These are phyloP conservation scores for Zaprionus taronus DNA, from an alignment of 1,140 invertebrate species.

Conservation along the genomic window DNA sequence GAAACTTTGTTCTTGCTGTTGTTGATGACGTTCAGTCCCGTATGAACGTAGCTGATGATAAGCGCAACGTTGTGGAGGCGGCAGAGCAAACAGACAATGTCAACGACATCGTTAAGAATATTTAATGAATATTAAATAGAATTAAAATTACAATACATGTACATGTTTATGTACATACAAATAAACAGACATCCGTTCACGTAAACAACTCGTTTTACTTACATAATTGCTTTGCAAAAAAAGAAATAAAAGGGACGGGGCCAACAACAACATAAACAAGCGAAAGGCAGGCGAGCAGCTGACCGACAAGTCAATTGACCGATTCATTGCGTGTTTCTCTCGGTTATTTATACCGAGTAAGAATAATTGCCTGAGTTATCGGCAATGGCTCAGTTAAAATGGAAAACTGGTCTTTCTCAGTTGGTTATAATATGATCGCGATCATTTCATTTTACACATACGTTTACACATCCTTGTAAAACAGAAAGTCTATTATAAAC, in stretches of 20 bases:
- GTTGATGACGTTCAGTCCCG: slow-evolving; percentile 11
- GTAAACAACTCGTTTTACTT: slow-evolving; percentile 31
- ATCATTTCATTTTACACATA: not conserved
- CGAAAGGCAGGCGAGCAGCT: slow-evolving; percentile 33
- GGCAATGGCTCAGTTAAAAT: not conserved
- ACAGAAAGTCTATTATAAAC: not conserved
- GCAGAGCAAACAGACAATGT: slow-evolving; percentile 15
- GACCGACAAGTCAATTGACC: slow-evolving; percentile 32
- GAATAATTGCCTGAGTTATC: not conserved
- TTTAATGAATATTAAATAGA: slow-evolving; percentile 58
- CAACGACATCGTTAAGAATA: slow-evolving; percentile 32
- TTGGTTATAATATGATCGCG: not conserved
- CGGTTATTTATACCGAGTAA: slow-evolving; percentile 27
- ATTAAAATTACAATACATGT: slow-evolving; percentile 54
- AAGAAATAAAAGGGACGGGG: slow-evolving; percentile 30
- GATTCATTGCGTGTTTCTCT: slow-evolving; percentile 21
- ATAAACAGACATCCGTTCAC: slow-evolving; percentile 8
- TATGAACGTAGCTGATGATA: slow-evolving; percentile 33
- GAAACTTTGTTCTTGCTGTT: slow-evolving; percentile 8
- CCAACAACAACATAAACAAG: slow-evolving; percentile 43
- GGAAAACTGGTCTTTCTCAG: not conserved
- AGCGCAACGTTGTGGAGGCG: slow-evolving; percentile 13
- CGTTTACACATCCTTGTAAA: not conserved
- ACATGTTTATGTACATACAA: not conserved
- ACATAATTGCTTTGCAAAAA: slow-evolving; percentile 52